Evolutionary conservation across 2,888 invertebrate species (phyloP), one percentile per base, ranked within the genome.

Genomic region (Athalia cordata): DNA sequence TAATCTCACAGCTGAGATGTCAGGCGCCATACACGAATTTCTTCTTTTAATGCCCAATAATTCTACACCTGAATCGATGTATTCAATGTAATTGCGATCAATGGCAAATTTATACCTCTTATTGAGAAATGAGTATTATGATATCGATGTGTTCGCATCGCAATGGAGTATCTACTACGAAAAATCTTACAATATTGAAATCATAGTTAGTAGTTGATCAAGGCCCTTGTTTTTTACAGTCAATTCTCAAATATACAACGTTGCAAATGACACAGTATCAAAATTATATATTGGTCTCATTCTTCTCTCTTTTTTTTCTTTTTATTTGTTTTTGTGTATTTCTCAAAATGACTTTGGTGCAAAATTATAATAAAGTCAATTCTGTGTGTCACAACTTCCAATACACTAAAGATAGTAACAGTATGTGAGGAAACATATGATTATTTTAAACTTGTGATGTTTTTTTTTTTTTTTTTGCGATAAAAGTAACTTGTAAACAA

Each of bases 181-280:
- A 43, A 62, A 62, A 6, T 5, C 29, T 43, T 11, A 43, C 43
- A 62, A 29, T 11, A 11, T 9, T 5, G 6, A 9, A 4, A 62
- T 43, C 29, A 15, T 43, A 45, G 11, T 64, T 45, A 43, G 29
- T 2, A 4, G 64, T 11, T 64, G 7, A 49, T 2, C 45, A 8
- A 5, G 45, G 47, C 0, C 13, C 47, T 65, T 47, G n/a, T 47
- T 47, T 65, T 47, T 2, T 11, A 15, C 5, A 5, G 47, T 45
- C 3, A 65, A 47, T 47, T 5, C 6, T 45, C 6, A 11, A 64
- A 64, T 6, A 45, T 6, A 66, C 13, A 6, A 67, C n/a, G n/a
- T 52, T 50, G 50, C 49, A 67, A 29, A 52, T 67, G 67, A 9
- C 52, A 52, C 67, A 50, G 67, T 67, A 67, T 15, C 13, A 67